phyloP scores from a whole-genome alignment of 2,113 vertebrate genomes.

The Protobothrops mucrosquamatus region DNA sequence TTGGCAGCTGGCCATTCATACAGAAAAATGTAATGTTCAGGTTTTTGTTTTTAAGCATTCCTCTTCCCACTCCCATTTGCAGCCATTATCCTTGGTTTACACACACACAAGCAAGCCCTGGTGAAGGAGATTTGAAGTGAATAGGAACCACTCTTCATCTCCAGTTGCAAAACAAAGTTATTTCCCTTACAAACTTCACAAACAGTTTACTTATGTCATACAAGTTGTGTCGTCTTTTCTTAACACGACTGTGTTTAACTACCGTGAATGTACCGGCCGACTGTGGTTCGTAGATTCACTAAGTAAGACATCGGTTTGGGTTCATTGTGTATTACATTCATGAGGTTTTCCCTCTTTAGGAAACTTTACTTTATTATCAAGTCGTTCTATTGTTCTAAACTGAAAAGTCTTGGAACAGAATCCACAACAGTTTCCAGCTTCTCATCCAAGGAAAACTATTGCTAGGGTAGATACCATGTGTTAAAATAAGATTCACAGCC shows the following conservation, averaged over 20 bases:
- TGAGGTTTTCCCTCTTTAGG: no score
- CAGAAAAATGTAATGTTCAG: not conserved
- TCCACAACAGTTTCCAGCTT: not conserved
- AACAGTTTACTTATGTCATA: no score
- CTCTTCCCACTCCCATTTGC: not conserved
- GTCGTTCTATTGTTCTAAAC: no score
- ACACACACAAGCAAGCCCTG: not conserved
- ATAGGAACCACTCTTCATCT: not conserved
- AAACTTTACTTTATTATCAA: no score
- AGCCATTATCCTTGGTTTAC: not conserved
- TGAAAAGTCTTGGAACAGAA: not conserved
- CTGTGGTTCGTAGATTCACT: no score
- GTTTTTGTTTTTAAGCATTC: not conserved
- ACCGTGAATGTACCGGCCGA: no score
- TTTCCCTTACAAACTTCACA: not conserved
- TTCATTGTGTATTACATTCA: no score
- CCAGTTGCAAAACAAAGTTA: not conserved
- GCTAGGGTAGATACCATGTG: slow-evolving; percentile 21
- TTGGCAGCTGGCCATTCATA: not conserved
- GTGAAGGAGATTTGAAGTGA: not conserved
- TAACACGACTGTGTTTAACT: no score
- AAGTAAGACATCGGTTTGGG: no score
- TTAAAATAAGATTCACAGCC: slow-evolving; percentile 31
- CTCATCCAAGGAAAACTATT: not conserved
- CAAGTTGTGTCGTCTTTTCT: no score